A percentile compares a stretch with the other conserved stretches of the same genome.
Evolutionary conservation across 2,888 invertebrate species (phyloP).

Genomic region (Teinopalpus imperialis): DNA sequence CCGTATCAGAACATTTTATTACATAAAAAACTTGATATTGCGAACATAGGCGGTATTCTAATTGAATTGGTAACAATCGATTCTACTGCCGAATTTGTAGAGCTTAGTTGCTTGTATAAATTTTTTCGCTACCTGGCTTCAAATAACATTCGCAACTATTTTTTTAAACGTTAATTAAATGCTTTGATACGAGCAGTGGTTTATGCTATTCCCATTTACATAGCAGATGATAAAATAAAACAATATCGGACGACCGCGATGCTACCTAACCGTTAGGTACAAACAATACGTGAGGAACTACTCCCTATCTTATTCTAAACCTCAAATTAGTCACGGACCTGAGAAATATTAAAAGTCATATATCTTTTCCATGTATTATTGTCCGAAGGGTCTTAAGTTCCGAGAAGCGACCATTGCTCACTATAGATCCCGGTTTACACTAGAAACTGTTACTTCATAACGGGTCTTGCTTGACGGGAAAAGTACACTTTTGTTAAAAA

Average conservation of each 20-base stretch:
- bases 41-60: constrained; percentile 60
- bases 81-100: constrained; percentile 45
- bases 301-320: constrained; percentile 60
- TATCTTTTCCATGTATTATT: constrained; percentile 66
- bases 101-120: constrained; percentile 27
- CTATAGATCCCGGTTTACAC: constrained; percentile 74
- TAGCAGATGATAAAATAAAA: constrained; percentile 6
- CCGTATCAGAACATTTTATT: constrained; percentile 57
- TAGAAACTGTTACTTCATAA: constrained; percentile 70
- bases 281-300: constrained; percentile 47
- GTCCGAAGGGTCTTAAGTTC: constrained; percentile 59
- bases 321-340: constrained; percentile 69
- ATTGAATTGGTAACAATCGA: constrained; percentile 58
- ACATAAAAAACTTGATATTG: constrained; percentile 63
- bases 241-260: constrained; percentile 43
- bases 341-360: constrained; percentile 62
- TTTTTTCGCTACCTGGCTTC: constrained; percentile 25
- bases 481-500: constrained; percentile 72
- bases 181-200: constrained; percentile 15
- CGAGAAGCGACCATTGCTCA: constrained; percentile 53
- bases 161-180: constrained; percentile 23
- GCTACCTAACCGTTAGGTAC: constrained; percentile 45
- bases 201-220: constrained; percentile 6
- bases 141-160: constrained; percentile 18
- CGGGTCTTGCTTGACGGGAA: constrained; percentile 62